Evolutionary conservation across 2,888 invertebrate species (phyloP), one percentile per base, ranked within the genome.

Genomic region (Pharmacophagus antenor): DNA sequence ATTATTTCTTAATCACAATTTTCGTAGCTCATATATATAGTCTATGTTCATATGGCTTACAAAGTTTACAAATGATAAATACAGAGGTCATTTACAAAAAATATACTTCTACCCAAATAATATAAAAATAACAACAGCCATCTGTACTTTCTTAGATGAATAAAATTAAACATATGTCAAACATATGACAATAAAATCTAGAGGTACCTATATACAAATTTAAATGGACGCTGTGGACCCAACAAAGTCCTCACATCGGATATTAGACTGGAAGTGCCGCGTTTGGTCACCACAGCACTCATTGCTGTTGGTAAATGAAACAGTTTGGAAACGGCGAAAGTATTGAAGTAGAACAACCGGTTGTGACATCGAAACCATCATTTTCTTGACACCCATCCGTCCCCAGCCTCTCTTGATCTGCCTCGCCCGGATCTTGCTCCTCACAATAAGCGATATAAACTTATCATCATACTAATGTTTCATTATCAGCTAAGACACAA

Each of bases 41-140:
- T 79, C 87, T 88, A 88, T 80, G 83, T 85, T 82, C 87, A 87
- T 88, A 88, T 80, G 84, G 87, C 88, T 89, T 88, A 88, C 82
- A 82, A 88, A 87, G 86, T 86, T 84, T 84, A 86, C 79, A 82
- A 84, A 87, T 84, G 85, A 88, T 89, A 89, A 90, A 89, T 89
- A 89, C 88, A 88, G 86, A 88, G 88, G 87, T 88, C 82, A 88
- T 89, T 88, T 90, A 90, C 89, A 90, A 88, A 88, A 89, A 89
- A 89, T 87, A 89, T 88, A 88, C 79, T 86, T 88, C 89, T 89
- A 90, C 88, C 85, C 88, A 89, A 89, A 89, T 89, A 84, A 89
- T 89, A 89, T 89, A 90, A 90, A 89, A 90, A 89, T 89, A 90
- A 90, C 89, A 90, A 90, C 89, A 90, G 89, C 89, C 89, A 88